These are phyloP conservation scores for Malacoraja senta DNA, from an alignment of 2,797 vertebrate genomes.

Conservation along the genomic window DNA sequence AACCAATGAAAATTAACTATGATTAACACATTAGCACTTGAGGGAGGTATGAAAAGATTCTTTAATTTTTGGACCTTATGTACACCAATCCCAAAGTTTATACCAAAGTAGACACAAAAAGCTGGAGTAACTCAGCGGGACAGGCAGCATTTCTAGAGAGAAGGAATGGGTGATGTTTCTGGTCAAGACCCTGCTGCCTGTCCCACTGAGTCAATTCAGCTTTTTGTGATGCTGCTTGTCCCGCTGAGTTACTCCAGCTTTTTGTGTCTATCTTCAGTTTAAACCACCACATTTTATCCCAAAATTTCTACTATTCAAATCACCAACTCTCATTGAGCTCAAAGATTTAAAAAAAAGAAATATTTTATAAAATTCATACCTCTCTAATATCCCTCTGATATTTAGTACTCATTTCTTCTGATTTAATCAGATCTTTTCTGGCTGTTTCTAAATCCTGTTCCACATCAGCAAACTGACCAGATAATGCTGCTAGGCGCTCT, in stretches of 20 bases:
- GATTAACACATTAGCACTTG: not conserved
- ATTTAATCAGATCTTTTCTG: constrained; percentile 94
- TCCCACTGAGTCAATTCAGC: too few species aligned
- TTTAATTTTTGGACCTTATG: not conserved
- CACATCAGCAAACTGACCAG: constrained; percentile 87
- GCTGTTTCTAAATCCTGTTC: constrained; percentile 94
- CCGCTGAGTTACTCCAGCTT: too few species aligned
- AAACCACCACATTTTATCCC: too few species aligned
- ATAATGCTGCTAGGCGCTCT: constrained; percentile 87
- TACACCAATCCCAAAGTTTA: not conserved
- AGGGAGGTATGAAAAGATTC: not conserved
- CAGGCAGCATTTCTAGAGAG: too few species aligned
- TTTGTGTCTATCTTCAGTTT: too few species aligned
- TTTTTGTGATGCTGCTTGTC: too few species aligned
- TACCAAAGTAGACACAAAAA: not conserved
- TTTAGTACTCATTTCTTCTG: constrained; percentile 93
- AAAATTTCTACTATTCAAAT: not conserved
- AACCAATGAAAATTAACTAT: not conserved
- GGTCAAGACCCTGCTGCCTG: too few species aligned
- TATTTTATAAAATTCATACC: constrained; percentile 58
- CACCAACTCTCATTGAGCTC: not conserved
- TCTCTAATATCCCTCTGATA: constrained; percentile 97
- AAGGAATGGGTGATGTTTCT: too few species aligned
- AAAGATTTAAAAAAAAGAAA: not conserved
- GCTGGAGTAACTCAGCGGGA: too few species aligned